A percentile compares a stretch with the other conserved stretches of the same genome.
These are phyloP conservation scores for Deilephila porcellus DNA, from an alignment of 2,888 invertebrate genomes.

Conservation along the genomic window DNA sequence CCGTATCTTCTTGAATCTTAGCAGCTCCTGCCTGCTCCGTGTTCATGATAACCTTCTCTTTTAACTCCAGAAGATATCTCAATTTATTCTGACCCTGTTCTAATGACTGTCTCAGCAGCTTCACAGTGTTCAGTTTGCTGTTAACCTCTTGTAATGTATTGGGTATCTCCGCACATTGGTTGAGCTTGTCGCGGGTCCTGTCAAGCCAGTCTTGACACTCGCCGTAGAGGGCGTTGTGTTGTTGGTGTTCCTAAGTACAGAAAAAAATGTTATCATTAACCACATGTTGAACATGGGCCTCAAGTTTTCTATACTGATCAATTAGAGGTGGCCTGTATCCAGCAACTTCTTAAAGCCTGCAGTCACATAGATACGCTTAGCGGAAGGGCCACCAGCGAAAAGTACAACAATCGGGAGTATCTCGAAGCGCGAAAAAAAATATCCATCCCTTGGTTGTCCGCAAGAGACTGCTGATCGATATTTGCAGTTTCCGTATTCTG, in stretches of 20 bases:
- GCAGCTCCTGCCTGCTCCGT: constrained; percentile 95
- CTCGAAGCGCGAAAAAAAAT: no score
- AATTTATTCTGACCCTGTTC: constrained; percentile 93
- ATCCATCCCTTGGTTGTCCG: no score
- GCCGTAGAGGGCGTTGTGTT: constrained; percentile 95
- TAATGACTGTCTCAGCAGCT: constrained; percentile 94
- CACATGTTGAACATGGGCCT: no score
- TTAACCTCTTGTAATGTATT: constrained; percentile 93
- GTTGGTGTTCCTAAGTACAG: constrained; percentile 91
- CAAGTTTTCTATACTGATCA: no score
- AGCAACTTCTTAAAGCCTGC: no score
- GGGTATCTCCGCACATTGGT: constrained; percentile 91
- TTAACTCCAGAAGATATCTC: constrained; percentile 92
- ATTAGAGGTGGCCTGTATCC: no score
- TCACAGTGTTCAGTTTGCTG: constrained; percentile 92
- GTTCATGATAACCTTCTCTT: constrained; percentile 96
- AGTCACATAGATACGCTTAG: no score
- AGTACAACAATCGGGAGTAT: no score
- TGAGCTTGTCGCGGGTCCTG: constrained; percentile 93
- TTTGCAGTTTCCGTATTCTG: no score
- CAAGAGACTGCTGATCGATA: no score
- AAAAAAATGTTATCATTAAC: not conserved
- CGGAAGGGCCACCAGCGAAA: no score
- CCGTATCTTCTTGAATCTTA: constrained; percentile 96
- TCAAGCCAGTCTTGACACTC: constrained; percentile 98